These are phyloP conservation scores for Thymallus thymallus DNA, from an alignment of 2,113 vertebrate species.

Conservation along the genomic window DNA sequence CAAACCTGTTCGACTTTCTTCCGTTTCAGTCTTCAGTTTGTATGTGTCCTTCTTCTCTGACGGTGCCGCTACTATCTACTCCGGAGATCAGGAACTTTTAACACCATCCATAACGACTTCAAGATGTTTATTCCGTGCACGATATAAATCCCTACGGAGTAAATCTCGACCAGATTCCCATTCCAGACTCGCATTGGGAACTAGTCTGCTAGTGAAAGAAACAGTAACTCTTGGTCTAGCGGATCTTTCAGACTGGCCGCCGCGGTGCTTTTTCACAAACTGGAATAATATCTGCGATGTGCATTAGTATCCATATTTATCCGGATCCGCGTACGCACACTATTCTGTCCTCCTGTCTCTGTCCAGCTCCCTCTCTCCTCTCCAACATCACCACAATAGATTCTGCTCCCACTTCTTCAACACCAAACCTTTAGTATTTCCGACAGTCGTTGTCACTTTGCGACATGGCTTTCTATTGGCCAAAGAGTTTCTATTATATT, in stretches of 20 bases:
- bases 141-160: slow-evolving; percentile 42
- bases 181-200: slow-evolving; percentile 51
- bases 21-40: slow-evolving; percentile 32
- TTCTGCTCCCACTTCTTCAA: slow-evolving; percentile 67
- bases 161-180: slow-evolving; percentile 55
- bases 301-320: slow-evolving; percentile 32
- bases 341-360: slow-evolving; percentile 24
- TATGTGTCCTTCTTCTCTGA: slow-evolving; percentile 8
- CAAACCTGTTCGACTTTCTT: slow-evolving; percentile 73
- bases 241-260: slow-evolving; percentile 42
- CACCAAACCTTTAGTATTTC: slow-evolving; percentile 58
- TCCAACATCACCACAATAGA: slow-evolving; percentile 66
- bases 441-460: slow-evolving; percentile 67
- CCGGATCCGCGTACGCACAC: slow-evolving; percentile 22
- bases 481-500: too few species aligned
- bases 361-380: slow-evolving; percentile 52
- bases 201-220: slow-evolving; percentile 72
- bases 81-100: slow-evolving; percentile 57
- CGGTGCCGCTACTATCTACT: slow-evolving; percentile 52
- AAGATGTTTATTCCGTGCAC: slow-evolving; percentile 17
- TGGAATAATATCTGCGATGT: slow-evolving; percentile 9
- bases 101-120: neutral
- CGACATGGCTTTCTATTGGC: slow-evolving; percentile 60
- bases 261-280: slow-evolving; percentile 42
- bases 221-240: slow-evolving; percentile 70